Base-by-base conservation (phyloP, 2,113 vertebrate species). In the Bujurquina vittata region DNA sequence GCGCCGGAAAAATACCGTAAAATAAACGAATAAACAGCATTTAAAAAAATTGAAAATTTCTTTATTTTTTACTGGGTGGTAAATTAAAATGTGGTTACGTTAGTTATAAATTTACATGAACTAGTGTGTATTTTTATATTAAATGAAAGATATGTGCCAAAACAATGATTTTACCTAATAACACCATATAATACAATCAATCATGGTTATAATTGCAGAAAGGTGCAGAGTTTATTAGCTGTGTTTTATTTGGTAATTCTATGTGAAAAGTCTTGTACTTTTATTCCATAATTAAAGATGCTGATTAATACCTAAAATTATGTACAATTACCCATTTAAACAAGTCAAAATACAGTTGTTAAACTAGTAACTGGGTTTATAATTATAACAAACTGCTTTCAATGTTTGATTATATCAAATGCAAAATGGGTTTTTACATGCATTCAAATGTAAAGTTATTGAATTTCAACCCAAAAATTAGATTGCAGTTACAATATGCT, bases 271-370 rank as follows among this genome's bases (percentile, higher is more conserved):
- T 65, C 2, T 23, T 26, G 23, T 23, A 31, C 2, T 23, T 43
- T 5, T 46, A 15, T 46, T 23, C 2, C 35, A 37, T 3, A 0
- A 23, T 65, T 43, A 10, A 65, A 23, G 62, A 3, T 37, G 35
- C 9, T 37, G 35, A 37, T 37, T 10, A 37, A 37, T 37, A 1
- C 43, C 15, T 0, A 65, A 40, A 65, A 65, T 43, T 7, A n/a
- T 65, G 62, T 0, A 0, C 40, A n/a, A n/a, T n/a, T 65, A 43
- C 8, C 7, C 35, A 8, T 5, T 35, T 31, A 31, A 33, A 35
- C 7, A 35, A 35, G 7, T 2, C 35, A 35, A 4, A 37, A 37
- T 37, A 37, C 35, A 10, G 33, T 35, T 35, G 33, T 35, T 35
- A 35, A 35, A 35, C 33, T 35, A 35, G 8, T 35, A 35, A 35